These are phyloP conservation scores for Rotaria socialis DNA, from an alignment of 2,888 invertebrate species.

Conservation along the genomic window DNA sequence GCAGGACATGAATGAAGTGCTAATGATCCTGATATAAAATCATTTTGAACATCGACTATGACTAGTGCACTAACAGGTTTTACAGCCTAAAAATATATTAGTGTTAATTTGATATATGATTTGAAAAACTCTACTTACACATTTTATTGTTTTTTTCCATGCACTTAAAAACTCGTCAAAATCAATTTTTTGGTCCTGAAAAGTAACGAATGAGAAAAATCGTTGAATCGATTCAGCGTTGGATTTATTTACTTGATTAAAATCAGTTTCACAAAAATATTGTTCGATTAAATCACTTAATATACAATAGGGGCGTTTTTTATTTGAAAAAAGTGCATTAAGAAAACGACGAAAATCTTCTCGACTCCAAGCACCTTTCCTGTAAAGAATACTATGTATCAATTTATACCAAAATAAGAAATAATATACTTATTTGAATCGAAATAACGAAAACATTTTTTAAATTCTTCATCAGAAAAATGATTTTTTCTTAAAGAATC, in stretches of 20 bases:
- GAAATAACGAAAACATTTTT: conserved; percentile 42
- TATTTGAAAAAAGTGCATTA: conserved; percentile 43
- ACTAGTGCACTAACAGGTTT: conserved; percentile 66
- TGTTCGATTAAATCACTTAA: conserved; percentile 39
- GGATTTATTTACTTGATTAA: conserved; percentile 35
- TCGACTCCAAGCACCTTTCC: conserved; percentile 34
- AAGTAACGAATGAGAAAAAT: no score
- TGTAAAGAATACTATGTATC: not conserved
- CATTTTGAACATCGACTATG: conserved; percentile 89
- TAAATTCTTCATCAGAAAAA: conserved; percentile 18
- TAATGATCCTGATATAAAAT: conserved; percentile 84
- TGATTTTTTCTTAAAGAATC: not conserved
- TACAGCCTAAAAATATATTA: conserved; percentile 22
- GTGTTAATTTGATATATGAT: not conserved
- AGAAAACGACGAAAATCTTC: conserved; percentile 45
- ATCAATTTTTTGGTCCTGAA: conserved; percentile 41
- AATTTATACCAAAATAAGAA: not conserved
- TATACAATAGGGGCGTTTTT: conserved; percentile 41
- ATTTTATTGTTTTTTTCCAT: conserved; percentile 43
- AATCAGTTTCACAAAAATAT: conserved; percentile 40
- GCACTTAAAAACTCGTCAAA: conserved; percentile 38
- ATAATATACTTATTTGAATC: conserved; percentile 39
- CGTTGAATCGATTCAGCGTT: not conserved
- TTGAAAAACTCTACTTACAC: not conserved
- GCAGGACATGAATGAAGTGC: conserved; percentile 85